Evolutionary conservation across 1,140 invertebrate genomes (phyloP).

Genomic region (Marisa cornuarietis): DNA sequence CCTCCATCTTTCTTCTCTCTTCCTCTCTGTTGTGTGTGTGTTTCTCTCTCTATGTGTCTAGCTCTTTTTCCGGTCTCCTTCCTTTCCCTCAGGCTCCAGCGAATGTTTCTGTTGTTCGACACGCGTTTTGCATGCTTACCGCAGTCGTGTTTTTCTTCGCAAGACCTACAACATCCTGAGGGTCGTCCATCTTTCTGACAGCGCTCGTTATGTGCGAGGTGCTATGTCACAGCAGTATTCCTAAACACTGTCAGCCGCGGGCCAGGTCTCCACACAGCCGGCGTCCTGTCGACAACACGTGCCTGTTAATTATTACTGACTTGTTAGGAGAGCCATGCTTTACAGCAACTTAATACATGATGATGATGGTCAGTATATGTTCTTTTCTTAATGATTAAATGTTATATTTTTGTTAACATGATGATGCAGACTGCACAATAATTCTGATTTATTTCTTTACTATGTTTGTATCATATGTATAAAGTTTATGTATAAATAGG

Average conservation of each 20-base stretch:
- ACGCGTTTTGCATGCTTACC: conserved; percentile 20
- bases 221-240: not conserved
- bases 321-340: no score
- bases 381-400: no score
- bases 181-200: conserved; percentile 23
- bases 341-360: no score
- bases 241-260: not conserved
- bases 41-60: not conserved
- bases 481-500: no score
- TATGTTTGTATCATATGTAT: no score
- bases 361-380: no score
- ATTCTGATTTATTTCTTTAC: no score
- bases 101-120: conserved; percentile 18
- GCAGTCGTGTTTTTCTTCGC: conserved; percentile 19
- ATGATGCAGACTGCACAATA: no score
- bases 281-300: no score
- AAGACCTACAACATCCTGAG: conserved; percentile 9
- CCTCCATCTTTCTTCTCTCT: not conserved
- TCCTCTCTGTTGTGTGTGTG: not conserved
- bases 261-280: no score
- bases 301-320: no score
- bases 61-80: not conserved
- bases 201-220: conserved; percentile 20
- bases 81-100: not conserved
- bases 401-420: no score